Base-by-base conservation (phyloP, 1,140 invertebrate genomes). In the Trichonephila clavipes region DNA sequence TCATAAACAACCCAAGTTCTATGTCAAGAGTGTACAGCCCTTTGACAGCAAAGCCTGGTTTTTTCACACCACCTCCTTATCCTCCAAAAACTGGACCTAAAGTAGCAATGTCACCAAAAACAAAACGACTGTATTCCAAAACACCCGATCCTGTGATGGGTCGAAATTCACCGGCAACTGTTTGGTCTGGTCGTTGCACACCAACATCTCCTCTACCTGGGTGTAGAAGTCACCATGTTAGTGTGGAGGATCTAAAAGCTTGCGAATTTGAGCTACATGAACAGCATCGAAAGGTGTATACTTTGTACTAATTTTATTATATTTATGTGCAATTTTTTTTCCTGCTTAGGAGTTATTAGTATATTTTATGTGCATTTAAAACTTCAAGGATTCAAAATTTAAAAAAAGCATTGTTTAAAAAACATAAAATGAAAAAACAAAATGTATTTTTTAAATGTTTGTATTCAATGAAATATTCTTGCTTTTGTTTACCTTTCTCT, bases 181-280 rank as follows among this genome's bases (percentile, higher is more conserved):
- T 19, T 10, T 94, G 87, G 93, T 94, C 93, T 94, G 93, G 77
- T 7, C 72, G 88, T n/a, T 89, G 93, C 62, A 94, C 87, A 18
- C 87, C 93, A 12, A 94, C 72, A n/a, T 94, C 93, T 12, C 86
- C 86, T 51, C 5, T 86, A 28, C 58, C 87, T 85, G 85, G 66
- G 19, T 92, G 83, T 62, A 92, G 88, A 34, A 94, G 94, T 72
- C 90, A 94, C 59, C 93, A 94, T 91, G 88, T 94, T 7, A 94
- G 96, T 94, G 95, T 96, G 77, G 95, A 96, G 88, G 96, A 96
- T 81, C 95, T 96, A 88, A 95, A 95, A 18, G 95, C 95, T 16
- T 95, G 96, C 90, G 95, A 96, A 94, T 95, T 96, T 93, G 96
- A 96, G 90, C 95, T 96, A 64, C 95, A 96, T 24, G 94, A 96